A percentile compares a stretch with the other conserved stretches of the same genome.
Conservation (phyloP, 2,797 vertebrate species). For the Myotis vivesi region DNA sequence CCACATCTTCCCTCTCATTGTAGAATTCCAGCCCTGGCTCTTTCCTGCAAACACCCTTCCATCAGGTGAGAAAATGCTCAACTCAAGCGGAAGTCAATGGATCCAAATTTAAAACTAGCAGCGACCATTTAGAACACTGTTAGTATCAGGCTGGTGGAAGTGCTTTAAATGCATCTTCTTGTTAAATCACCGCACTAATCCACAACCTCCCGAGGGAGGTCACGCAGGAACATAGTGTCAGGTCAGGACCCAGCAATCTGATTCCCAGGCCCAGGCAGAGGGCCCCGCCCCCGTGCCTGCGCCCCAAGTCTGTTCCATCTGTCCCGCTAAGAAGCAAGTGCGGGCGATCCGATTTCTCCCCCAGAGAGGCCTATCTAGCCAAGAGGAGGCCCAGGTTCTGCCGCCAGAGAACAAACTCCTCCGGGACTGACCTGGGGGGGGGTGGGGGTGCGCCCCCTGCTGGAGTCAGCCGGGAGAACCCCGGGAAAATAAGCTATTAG, state of each 20-base stretch:
- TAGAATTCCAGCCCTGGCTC: not conserved
- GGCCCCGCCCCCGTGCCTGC: not conserved
- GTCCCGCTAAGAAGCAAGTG: not conserved
- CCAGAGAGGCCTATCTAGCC: not conserved
- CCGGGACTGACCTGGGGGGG: not conserved
- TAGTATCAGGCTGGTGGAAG: not conserved
- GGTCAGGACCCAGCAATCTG: not conserved
- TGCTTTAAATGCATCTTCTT: not conserved
- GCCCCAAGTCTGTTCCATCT: not conserved
- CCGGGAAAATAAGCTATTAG: rapidly evolving
- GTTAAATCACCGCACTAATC: not conserved
- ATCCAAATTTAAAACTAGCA: not conserved
- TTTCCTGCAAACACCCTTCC: not conserved
- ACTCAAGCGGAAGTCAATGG: not conserved
- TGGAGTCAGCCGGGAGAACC: not conserved
- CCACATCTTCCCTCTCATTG: not conserved
- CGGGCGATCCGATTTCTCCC: not conserved
- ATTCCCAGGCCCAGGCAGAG: not conserved
- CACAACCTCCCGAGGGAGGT: not conserved
- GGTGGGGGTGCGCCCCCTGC: not conserved
- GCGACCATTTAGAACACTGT: not conserved
- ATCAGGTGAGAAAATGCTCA: not conserved
- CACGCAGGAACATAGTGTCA: not conserved
- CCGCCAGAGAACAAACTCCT: not conserved
- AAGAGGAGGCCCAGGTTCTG: rapidly evolving